Conservation (phyloP, 2,888 invertebrate species). For the Caenorhabditis virilis region DNA sequence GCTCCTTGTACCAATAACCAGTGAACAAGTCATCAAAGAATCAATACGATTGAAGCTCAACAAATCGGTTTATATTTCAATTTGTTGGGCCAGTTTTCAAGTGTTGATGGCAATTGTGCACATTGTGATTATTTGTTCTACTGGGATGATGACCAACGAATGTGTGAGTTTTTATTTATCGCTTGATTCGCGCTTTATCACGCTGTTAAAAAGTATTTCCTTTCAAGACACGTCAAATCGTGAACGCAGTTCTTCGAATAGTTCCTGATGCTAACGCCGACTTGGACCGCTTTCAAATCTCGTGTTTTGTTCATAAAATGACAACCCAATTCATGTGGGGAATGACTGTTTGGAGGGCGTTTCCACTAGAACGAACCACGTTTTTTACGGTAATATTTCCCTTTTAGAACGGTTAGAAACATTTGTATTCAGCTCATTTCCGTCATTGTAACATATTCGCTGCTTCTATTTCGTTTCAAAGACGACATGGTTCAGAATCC, state of each 20-base stretch:
- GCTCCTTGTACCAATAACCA: slow-evolving; percentile 56
- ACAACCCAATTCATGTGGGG: slow-evolving; percentile 67
- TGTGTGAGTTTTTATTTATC: slow-evolving; percentile 52
- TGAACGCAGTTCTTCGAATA: slow-evolving; percentile 61
- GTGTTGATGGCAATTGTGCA: slow-evolving; percentile 59
- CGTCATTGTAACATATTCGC: slow-evolving; percentile 64
- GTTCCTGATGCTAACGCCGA: slow-evolving; percentile 64
- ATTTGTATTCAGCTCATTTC: slow-evolving; percentile 58
- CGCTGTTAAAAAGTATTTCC: not conserved
- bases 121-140: slow-evolving; percentile 58
- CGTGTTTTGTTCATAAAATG: slow-evolving; percentile 67
- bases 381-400: slow-evolving; percentile 61
- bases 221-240: slow-evolving; percentile 62
- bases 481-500: slow-evolving; percentile 45
- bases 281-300: slow-evolving; percentile 63
- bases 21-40: slow-evolving; percentile 49
- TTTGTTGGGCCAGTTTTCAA: slow-evolving; percentile 61
- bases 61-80: slow-evolving; percentile 53
- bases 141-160: slow-evolving; percentile 65
- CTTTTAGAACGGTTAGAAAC: not conserved
- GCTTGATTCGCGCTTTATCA: not conserved
- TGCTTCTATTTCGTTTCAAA: slow-evolving; percentile 63
- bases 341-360: slow-evolving; percentile 68
- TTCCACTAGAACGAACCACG: slow-evolving; percentile 65
- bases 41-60: slow-evolving; percentile 45